Evolutionary conservation across 1,140 invertebrate genomes (phyloP), one percentile per base, ranked within the genome.

Genomic region (Atta texana): DNA sequence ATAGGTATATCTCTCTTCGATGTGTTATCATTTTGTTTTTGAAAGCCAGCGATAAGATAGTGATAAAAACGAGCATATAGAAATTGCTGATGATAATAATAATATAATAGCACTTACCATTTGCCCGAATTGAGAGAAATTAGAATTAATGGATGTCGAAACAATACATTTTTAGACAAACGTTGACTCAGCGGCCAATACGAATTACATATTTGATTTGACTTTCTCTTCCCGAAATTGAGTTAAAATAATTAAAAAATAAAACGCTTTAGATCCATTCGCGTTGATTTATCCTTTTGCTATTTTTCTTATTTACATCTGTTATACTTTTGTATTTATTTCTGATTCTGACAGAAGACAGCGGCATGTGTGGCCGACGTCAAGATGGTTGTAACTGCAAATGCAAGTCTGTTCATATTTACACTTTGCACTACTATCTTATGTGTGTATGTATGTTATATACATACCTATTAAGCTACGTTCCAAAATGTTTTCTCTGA

Each of bases 51-150:
- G 59, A 74, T 39, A 68, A 61, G 31, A 68, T 51, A 66, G 12
- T 1, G 24, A 75, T 31, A 44, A 21, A 68, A 21, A 68, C 1
- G 14, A 39, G 0, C 0, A 14, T 1, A 1, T 1, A 31, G 0
- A 61, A 2, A 21, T 16, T 18, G 34, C 24, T 28, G 44, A 16
- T 39, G 31, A n/a, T 21, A 28, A 74, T 44, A 21, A 64, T 44
- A 44, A 44, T 21, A n/a, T n/a, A n/a, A n/a, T n/a, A 14, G 34
- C 53, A 12, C 64, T 81, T 61, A 89, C 88, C 88, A 89, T 89
- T 89, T 89, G 57, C 12, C 12, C 3, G 31, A 5, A 53, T 76
- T 51, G 49, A 49, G 3, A 72, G 5, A 1, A 63, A 21, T 49
- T 44, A 44, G 0, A 44, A 44, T 44, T 44, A 31, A 28, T 39